These are phyloP conservation scores for Bergia sp. DNA, from an alignment of 92 coral and sea anemone species.

Conservation along the genomic window DNA sequence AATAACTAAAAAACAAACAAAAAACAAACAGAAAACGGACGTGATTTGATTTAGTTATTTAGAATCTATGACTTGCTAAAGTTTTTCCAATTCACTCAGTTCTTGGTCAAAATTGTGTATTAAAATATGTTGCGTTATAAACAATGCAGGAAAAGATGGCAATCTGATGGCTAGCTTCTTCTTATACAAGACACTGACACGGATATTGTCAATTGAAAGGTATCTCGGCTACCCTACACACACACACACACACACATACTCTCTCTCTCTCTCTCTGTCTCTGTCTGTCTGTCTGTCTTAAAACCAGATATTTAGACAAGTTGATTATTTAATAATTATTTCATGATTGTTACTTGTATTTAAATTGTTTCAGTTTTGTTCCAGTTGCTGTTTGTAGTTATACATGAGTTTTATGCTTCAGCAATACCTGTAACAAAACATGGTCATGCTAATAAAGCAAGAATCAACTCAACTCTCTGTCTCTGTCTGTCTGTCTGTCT, in stretches of 20 bases:
- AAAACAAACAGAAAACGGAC: neutral
- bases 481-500: neutral
- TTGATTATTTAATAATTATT: too few relatives aligned
- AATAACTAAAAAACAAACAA: neutral
- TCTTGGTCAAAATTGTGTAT: neutral
- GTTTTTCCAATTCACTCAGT: neutral
- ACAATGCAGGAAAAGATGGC: slow-evolving; percentile 6
- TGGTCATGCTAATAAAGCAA: too few relatives aligned
- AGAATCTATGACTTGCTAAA: neutral
- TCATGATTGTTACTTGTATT: too few relatives aligned
- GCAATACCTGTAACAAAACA: too few relatives aligned
- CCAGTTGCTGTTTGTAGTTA: too few relatives aligned
- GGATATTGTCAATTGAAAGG: slow-evolving; percentile 83
- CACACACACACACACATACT: neutral
- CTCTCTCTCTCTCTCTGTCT: too few relatives aligned
- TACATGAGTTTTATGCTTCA: too few relatives aligned
- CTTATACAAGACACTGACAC: slow-evolving; percentile 75
- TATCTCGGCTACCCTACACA: neutral
- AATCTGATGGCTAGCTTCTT: slow-evolving; percentile 65
- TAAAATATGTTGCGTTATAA: neutral
- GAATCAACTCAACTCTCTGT: too few relatives aligned
- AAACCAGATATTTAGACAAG: too few relatives aligned
- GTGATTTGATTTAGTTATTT: neutral
- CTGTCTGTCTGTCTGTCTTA: neutral
- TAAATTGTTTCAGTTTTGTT: too few relatives aligned